Conservation (phyloP, 2,113 vertebrate genomes). For the Turnix velox region DNA sequence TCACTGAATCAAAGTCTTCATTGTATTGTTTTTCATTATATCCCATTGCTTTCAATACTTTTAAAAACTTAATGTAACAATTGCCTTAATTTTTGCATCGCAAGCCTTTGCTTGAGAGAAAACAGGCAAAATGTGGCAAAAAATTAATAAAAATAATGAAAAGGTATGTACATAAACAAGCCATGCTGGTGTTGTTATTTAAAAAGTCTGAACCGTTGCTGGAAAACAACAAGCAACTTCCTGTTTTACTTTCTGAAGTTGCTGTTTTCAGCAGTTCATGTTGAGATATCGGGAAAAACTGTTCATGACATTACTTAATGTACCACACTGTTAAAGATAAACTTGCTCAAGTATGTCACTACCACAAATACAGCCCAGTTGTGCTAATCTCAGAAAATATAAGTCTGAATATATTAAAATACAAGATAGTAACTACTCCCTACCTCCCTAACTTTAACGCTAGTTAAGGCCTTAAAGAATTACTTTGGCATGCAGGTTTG, state of each 20-base stretch:
- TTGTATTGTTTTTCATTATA: neutral
- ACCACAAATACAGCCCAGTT: neutral
- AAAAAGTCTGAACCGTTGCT: neutral
- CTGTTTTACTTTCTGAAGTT: neutral
- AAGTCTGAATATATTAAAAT: neutral
- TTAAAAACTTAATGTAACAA: neutral
- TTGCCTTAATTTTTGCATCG: neutral
- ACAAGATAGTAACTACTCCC: neutral
- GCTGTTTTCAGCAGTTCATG: neutral
- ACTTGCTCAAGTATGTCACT: neutral
- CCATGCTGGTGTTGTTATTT: neutral
- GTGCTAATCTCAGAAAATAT: rapidly evolving
- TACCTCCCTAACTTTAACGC: no score
- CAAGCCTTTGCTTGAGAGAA: neutral
- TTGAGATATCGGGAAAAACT: neutral
- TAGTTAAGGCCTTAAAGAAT: neutral
- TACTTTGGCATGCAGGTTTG: neutral
- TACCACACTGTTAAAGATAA: neutral
- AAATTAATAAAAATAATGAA: neutral
- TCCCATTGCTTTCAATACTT: neutral
- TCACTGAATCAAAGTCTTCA: neutral
- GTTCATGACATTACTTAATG: neutral
- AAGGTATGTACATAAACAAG: neutral
- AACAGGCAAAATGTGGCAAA: neutral
- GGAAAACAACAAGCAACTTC: neutral